phyloP scores from a whole-genome alignment of 2,888 invertebrate species.

The Neuroscelio doddi region DNA sequence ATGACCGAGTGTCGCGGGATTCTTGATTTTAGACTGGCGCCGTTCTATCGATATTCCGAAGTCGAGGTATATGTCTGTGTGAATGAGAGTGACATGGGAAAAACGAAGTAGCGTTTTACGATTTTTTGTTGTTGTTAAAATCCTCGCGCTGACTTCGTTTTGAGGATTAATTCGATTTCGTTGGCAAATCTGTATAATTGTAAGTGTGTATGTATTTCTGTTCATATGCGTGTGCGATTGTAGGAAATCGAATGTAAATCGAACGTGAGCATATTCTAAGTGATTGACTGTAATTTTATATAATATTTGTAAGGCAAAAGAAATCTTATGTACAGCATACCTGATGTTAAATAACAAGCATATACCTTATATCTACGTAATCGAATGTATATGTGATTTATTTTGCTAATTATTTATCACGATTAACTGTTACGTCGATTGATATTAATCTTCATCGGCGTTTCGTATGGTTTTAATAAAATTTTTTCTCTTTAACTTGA shows the following conservation, averaged over 20 bases:
- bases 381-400: conserved; percentile 48
- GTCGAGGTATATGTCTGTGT: conserved; percentile 35
- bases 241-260: conserved; percentile 43
- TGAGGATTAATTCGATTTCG: conserved; percentile 48
- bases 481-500: conserved; percentile 44
- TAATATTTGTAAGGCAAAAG: conserved; percentile 69
- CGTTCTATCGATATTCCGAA: conserved; percentile 17
- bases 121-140: conserved; percentile 8
- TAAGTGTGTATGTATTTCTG: conserved; percentile 39
- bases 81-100: conserved; percentile 18
- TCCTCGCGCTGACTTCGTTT: conserved; percentile 29
- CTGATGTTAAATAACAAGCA: conserved; percentile 70
- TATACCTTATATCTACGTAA: conserved; percentile 63
- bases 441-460: conserved; percentile 45
- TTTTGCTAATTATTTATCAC: conserved; percentile 49
- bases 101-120: conserved; percentile 21
- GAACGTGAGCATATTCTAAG: conserved; percentile 61
- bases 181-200: conserved; percentile 52
- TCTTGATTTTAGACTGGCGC: conserved; percentile 25
- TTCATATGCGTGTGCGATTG: conserved; percentile 47
- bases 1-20: conserved; percentile 27
- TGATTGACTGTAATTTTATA: conserved; percentile 71
- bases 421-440: conserved; percentile 43
- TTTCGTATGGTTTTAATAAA: conserved; percentile 47
- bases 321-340: conserved; percentile 70